Base-by-base conservation (phyloP, 2,113 vertebrate genomes). In the Zapornia atra region DNA sequence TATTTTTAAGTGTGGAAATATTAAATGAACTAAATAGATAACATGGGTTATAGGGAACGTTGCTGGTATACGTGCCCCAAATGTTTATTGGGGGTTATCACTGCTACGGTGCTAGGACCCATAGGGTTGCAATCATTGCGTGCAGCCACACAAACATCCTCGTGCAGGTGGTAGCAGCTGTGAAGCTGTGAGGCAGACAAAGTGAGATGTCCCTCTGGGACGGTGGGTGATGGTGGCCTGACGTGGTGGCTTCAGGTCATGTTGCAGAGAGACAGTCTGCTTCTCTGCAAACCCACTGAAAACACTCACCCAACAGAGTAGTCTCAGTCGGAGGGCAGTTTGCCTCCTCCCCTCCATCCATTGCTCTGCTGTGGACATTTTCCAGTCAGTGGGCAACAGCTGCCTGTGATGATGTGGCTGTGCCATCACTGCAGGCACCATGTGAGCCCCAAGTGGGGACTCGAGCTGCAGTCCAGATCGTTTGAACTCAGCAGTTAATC, bases 401-500 rank as follows among this genome's bases (percentile, higher is more conserved):
- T 65, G 38, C 25, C 72, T 26, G 6, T 9, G 51, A 24, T 63
- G 83, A 69, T 5, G 3, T 33, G 83, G 53, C 48, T 76, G 53
- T 65, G 73, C 69, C 40, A 64, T 48, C 48, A 61, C 53, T 26
- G 33, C 46, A 75, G 64, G 44, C 53, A 36, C 56, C 51, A 20
- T 14, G 4, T 1, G 18, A 81, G 44, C 64, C 40, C n/a, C 54
- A 75, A 91, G 34, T 9, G 38, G 26, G 12, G n/a, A 9, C 38
- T 48, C 1, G 1, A 88, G 63, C 22, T 66, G 76, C 75, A 71
- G 85, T 28, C 60, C 66, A 69, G 64, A 44, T 31, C 53, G 57
- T 69, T 88, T 94, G 79, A 88, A 86, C 65, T 91, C 53, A 48
- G 79, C 26, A 63, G 61, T 76, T 91, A 82, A 84, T 92, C 92